Evolutionary conservation across 1,140 invertebrate species (phyloP), one percentile per base, ranked within the genome.

Genomic region (Drosophila bocki): DNA sequence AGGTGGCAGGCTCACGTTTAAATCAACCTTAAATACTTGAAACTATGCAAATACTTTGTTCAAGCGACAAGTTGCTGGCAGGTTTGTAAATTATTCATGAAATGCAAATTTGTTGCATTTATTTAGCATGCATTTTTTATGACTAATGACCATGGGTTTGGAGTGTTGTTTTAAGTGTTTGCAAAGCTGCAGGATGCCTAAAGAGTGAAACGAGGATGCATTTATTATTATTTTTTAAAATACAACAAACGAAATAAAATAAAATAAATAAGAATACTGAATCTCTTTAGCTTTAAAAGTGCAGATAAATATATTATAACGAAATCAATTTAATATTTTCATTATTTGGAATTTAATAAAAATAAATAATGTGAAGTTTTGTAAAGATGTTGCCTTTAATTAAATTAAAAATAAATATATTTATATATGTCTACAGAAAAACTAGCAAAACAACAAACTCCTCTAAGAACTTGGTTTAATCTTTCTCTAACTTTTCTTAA

Each of bases 91-190:
- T 7, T 35, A 65, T 44, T 26, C 62, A 62, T 65, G 62, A 44
- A 26, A 45, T 65, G 62, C 62, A 60, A 64, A 64, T 42, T 26
- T 13, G 61, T 44, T 39, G 53, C 60, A 64, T 60, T 63, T 59
- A 58, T 22, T 19, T 62, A 62, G 57, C 62, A 65, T 65, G 57
- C 39, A 65, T 62, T 22, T 44, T 44, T 65, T 7, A 65, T 63
- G 35, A 57, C 22, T 26, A 41, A 22, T 26, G 53, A 22, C 53
- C 53, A 56, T 56, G 53, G 35, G 53, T 15, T 39, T 26, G 19
- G 2, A 26, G 12, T 37, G 19, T n/a, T 26, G 7, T 54, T 37
- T 26, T 7, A 26, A 39, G 35, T 56, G 15, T 56, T 56, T 39
- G 4, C 22, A 4, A n/a, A 9, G 3, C 35, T 39, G 35, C 35